Conservation (phyloP, 2,797 vertebrate species). For the Sebastes taczanowskii region DNA sequence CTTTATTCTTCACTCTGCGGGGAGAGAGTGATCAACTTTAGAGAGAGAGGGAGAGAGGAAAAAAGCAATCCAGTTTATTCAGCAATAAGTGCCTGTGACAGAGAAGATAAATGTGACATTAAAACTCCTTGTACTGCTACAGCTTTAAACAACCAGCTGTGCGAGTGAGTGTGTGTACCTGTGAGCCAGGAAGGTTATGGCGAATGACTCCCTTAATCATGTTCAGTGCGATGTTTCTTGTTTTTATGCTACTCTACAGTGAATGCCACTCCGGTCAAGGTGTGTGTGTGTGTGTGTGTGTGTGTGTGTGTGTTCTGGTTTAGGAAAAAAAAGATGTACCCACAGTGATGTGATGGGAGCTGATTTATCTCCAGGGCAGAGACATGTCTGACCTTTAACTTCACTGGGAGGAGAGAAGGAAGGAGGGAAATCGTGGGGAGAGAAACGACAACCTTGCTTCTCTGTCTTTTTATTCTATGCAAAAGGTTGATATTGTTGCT, state of each 20-base stretch:
- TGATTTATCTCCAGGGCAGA: slow-evolving; percentile 62
- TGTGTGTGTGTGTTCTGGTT: slow-evolving; percentile 7
- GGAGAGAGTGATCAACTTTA: background rate
- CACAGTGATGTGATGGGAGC: slow-evolving; percentile 61
- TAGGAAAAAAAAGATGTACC: slow-evolving; percentile 32
- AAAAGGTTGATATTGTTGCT: background rate
- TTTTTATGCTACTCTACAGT: slow-evolving; percentile 30
- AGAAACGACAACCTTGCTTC: background rate
- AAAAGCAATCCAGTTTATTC: slow-evolving; percentile 41
- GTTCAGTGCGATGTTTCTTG: slow-evolving; percentile 10
- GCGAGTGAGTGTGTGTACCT: background rate
- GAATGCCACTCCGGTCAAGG: slow-evolving; percentile 35
- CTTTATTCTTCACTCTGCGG: slow-evolving; percentile 23
- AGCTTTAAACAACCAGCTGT: slow-evolving; percentile 13
- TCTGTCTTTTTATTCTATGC: background rate
- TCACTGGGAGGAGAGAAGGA: slow-evolving; percentile 17
- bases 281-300: background rate
- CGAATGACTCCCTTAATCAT: slow-evolving; percentile 42
- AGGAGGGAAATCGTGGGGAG: background rate
- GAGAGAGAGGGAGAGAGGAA: background rate
- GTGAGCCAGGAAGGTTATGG: background rate
- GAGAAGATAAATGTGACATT: slow-evolving; percentile 63
- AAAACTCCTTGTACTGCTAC: slow-evolving; percentile 33
- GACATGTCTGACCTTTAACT: slow-evolving; percentile 70
- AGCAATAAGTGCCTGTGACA: slow-evolving; percentile 59